Evolutionary conservation across 2,113 vertebrate species (phyloP), one percentile per base, ranked within the genome.

Genomic region (Ia io): DNA sequence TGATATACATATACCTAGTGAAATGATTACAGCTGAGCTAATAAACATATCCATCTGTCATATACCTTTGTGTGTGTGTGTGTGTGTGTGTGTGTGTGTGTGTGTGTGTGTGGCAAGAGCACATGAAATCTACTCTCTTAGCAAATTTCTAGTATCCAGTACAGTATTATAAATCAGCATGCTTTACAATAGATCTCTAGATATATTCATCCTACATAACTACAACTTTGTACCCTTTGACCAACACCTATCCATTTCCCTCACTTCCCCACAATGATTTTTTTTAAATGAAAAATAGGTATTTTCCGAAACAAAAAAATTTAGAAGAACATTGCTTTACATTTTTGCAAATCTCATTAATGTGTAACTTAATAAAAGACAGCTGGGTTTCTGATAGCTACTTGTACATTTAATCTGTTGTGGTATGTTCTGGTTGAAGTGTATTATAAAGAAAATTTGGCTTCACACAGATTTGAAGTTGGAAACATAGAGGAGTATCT

Each of bases 231-330:
- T 86, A 73, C 16, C 42, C 44, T 63, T 84, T 91, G 65, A 65
- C 35, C 28, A 65, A 6, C 37, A 65, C 86, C 35, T 65, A 14
- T 14, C 32, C 37, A 73, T 73, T 65, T 80, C 32, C 23, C 40
- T 20, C 23, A 65, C 42, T 79, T 91, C 13, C 40, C 18, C n/a
- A 37, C 61, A 30, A 23, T 74, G 18, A 67, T 92, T 32, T 35
- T 3, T 87, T 90, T 93, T 84, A 87, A 80, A 67, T 92, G 71
- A 93, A 96, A 94, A 95, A 35, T n/a, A 77, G 56, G 28, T 77
- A 1, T 77, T 94, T 88, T 76, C 30, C 32, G 77, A 80, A 69
- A 95, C 44, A 53, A 25, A 92, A 96, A 73, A 82, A 76, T 40
- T 67, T 35, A 85, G 61, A 84, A 79, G 88, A 91, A 6, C 35